phyloP scores from a whole-genome alignment of 2,888 invertebrate genomes.

The Acrobasis consociella region DNA sequence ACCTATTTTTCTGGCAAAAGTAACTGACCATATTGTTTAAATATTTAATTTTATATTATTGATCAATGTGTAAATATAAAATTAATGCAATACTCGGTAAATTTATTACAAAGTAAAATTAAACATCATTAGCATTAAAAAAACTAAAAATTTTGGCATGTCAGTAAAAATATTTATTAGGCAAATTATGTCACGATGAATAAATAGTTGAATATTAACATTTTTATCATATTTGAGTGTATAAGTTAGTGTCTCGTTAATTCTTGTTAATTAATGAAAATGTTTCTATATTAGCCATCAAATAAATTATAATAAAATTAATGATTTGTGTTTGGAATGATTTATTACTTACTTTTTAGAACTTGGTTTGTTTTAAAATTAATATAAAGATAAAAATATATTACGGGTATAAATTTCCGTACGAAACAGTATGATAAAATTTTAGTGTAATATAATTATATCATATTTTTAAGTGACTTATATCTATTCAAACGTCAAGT shows the following conservation, averaged over 20 bases:
- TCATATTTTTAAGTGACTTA: no score
- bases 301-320: constrained; percentile 1
- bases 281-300: background rate
- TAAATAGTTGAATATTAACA: background rate
- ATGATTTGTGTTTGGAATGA: background rate
- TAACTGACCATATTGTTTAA: no score
- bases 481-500: no score
- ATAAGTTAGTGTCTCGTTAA: background rate
- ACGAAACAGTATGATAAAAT: no score
- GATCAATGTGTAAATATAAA: no score
- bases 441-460: no score
- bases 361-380: background rate
- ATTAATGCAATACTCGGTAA: background rate
- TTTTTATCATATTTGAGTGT: background rate
- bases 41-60: no score
- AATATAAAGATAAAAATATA: no score
- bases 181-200: background rate
- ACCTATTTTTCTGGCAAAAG: no score
- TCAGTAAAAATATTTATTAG: background rate
- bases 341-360: background rate
- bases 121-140: constrained; percentile 2
- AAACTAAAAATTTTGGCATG: background rate
- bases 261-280: background rate
- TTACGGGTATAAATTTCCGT: no score
- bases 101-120: background rate